Conservation (phyloP, 2,113 vertebrate genomes). For the Archocentrus centrarchus region DNA sequence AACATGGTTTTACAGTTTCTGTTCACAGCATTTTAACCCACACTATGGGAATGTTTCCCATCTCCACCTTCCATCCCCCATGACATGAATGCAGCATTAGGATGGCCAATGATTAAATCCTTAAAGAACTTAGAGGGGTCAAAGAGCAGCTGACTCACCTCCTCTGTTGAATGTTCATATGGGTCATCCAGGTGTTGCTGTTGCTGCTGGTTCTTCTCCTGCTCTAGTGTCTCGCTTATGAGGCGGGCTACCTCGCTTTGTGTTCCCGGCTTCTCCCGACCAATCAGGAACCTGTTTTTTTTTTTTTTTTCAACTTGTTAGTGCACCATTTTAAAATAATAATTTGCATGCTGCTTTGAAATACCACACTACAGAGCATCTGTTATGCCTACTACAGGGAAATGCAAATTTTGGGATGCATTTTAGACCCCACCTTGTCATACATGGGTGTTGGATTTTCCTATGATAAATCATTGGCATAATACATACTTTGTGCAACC, state of each 20-base stretch:
- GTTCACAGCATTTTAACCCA: background rate
- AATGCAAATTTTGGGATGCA: conserved; percentile 35
- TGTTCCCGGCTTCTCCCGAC: conserved; percentile 90
- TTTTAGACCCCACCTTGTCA: background rate
- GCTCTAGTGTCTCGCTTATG: conserved; percentile 93
- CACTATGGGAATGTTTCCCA: background rate
- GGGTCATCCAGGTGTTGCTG: conserved; percentile 84
- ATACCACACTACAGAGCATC: background rate
- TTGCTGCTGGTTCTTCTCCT: conserved; percentile 86
- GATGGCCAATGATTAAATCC: background rate
- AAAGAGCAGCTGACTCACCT: conserved; percentile 70
- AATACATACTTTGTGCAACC: background rate
- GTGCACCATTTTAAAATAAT: background rate
- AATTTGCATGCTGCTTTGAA: conserved; percentile 9
- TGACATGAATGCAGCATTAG: background rate
- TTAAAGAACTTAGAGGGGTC: background rate
- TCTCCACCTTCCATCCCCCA: background rate
- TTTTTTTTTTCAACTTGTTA: background rate
- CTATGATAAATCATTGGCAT: conserved; percentile 57
- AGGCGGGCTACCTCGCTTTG: conserved; percentile 93
- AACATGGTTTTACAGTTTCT: background rate
- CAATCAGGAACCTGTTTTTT: conserved; percentile 87
- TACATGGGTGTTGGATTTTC: conserved; percentile 30
- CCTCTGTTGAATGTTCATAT: conserved; percentile 85
- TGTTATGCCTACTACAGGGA: background rate